Conservation (phyloP, 2,113 vertebrate genomes). For the Phalacrocorax brasilianus region DNA sequence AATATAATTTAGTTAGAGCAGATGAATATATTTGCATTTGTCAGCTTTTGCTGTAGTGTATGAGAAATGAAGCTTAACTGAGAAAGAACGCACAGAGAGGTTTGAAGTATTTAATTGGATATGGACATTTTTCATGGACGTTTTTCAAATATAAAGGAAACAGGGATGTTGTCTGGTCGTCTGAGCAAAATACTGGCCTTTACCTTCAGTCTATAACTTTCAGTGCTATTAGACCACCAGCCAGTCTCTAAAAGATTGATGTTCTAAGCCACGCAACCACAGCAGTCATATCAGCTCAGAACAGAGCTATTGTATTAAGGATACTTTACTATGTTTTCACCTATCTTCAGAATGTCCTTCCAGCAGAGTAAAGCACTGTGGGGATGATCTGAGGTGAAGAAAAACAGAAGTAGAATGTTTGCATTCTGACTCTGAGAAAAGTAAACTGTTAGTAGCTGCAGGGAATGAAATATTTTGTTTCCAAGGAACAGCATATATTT, state of each 20-base stretch:
- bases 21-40: neutral
- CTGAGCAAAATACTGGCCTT: neutral
- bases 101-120: neutral
- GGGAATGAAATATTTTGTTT: constrained; percentile 14
- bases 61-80: neutral
- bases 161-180: neutral
- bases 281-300: neutral
- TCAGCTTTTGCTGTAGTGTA: neutral
- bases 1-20: neutral
- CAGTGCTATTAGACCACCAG: neutral
- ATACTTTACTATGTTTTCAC: neutral
- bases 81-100: neutral
- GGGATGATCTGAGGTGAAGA: constrained; percentile 13
- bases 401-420: constrained; percentile 28
- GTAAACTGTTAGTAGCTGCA: constrained; percentile 14
- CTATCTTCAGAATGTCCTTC: constrained; percentile 6
- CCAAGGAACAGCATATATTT: constrained; percentile 12
- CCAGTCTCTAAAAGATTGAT: neutral
- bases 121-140: neutral
- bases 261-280: neutral
- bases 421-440: constrained; percentile 33
- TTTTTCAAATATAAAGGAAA: neutral
- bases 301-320: neutral
- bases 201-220: neutral
- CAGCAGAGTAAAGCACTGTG: neutral